Conservation (phyloP, 2,113 vertebrate genomes). For the Ammodytes marinus region DNA sequence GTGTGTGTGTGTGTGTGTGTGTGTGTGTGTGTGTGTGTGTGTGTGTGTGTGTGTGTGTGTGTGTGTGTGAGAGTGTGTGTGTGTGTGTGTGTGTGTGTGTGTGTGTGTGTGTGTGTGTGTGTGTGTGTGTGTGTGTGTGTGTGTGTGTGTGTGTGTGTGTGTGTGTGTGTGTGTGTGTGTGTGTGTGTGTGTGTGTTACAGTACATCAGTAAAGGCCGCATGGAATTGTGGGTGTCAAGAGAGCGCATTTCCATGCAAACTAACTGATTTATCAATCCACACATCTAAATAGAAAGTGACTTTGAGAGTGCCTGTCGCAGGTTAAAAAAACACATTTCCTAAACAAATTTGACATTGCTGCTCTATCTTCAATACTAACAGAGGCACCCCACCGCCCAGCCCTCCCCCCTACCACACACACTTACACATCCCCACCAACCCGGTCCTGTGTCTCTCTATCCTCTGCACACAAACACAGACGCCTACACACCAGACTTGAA, state of each 20-base stretch:
- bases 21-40: neutral
- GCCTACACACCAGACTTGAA: conserved; percentile 28
- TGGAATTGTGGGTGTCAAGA: conserved; percentile 52
- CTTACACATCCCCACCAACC: no score
- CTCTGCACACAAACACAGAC: conserved; percentile 26
- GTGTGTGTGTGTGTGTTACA: conserved; percentile 10
- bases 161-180: neutral
- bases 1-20: neutral
- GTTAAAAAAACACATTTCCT: conserved; percentile 66
- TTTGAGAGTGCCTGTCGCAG: conserved; percentile 47
- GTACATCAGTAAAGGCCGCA: conserved; percentile 40
- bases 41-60: conserved; percentile 4
- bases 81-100: neutral
- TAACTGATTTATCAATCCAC: conserved; percentile 62
- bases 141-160: neutral
- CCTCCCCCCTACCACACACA: neutral
- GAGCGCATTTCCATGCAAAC: conserved; percentile 69
- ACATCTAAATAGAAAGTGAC: conserved; percentile 68
- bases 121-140: neutral
- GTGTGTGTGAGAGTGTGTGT: neutral
- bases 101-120: neutral
- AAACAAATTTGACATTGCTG: conserved; percentile 65
- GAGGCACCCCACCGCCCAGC: neutral
- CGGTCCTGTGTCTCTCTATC: neutral
- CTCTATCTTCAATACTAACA: conserved; percentile 51